phyloP scores from a whole-genome alignment of 30 jellyfish, hydroid and myxozoan species.

The Turritopsis rubra region DNA sequence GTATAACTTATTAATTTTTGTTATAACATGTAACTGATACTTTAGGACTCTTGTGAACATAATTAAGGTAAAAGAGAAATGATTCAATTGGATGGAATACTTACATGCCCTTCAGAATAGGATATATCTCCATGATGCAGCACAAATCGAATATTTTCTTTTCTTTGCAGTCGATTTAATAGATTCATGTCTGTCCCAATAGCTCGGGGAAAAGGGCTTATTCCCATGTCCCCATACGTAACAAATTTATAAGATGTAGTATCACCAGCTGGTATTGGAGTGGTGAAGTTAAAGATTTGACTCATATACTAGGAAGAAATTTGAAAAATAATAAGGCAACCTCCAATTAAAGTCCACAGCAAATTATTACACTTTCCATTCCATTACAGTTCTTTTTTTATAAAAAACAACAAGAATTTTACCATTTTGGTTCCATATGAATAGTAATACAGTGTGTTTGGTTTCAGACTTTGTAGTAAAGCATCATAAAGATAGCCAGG shows the following conservation, averaged over 20 bases:
- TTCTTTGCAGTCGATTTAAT: constrained; percentile 20
- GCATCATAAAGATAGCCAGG: constrained; percentile 97
- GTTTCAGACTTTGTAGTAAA: constrained; percentile 50
- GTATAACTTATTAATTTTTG: too few relatives aligned
- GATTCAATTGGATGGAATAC: constrained; percentile 22
- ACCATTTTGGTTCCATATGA: constrained; percentile 85
- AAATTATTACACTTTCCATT: background rate
- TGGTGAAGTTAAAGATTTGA: constrained; percentile 41
- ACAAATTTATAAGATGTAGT: constrained; percentile 54
- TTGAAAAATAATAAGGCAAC: background rate
- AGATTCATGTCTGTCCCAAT: constrained; percentile 31
- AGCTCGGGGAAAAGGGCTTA: constrained; percentile 42
- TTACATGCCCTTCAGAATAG: constrained; percentile 76
- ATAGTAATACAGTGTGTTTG: constrained; percentile 70
- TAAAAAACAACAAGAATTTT: background rate
- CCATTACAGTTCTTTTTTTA: background rate
- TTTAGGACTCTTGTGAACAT: background rate
- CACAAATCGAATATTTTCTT: constrained; percentile 39
- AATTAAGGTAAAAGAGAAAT: background rate
- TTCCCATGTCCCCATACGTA: constrained; percentile 82
- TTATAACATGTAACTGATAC: too few relatives aligned
- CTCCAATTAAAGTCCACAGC: constrained; percentile 7
- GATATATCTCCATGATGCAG: constrained; percentile 86
- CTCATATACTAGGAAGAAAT: constrained; percentile 47
- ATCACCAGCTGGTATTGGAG: constrained; percentile 84